phyloP scores from a whole-genome alignment of 2,797 vertebrate genomes.

The Thripadectes ignobilis region DNA sequence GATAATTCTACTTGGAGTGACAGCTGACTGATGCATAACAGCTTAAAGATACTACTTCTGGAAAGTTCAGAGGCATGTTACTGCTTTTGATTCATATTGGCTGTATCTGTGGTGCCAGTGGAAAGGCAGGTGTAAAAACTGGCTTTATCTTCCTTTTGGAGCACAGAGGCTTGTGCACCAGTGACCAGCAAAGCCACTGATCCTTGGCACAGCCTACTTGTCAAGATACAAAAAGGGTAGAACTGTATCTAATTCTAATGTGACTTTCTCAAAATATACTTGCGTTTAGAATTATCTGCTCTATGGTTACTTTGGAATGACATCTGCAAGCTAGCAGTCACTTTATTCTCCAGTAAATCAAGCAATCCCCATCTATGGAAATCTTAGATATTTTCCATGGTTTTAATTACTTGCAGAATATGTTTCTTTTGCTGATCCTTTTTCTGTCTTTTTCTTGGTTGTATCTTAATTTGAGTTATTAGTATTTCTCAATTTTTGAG shows the following conservation, averaged over 20 bases:
- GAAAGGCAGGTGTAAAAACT: not conserved
- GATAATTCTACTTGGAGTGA: not conserved
- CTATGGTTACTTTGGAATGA: not conserved
- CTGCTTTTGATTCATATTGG: not conserved
- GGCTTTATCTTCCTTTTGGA: not conserved
- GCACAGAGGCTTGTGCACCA: not conserved
- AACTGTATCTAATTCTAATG: not conserved
- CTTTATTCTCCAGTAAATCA: not conserved
- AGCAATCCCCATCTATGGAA: not conserved
- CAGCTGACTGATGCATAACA: not conserved
- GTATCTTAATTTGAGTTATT: not conserved
- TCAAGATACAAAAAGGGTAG: not conserved
- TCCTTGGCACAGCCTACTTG: not conserved
- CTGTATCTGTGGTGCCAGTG: not conserved
- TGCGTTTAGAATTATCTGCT: not conserved
- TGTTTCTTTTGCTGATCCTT: not conserved
- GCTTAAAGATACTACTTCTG: not conserved
- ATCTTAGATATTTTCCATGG: not conserved
- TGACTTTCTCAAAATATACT: not conserved
- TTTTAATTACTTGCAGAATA: not conserved
- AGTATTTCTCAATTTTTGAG: not conserved
- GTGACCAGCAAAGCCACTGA: not conserved
- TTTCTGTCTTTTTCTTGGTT: not conserved
- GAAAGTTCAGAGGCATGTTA: not conserved
- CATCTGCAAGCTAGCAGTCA: not conserved